Conservation (phyloP, 2,888 invertebrate genomes). For the Caenorhabditis panamensis region DNA sequence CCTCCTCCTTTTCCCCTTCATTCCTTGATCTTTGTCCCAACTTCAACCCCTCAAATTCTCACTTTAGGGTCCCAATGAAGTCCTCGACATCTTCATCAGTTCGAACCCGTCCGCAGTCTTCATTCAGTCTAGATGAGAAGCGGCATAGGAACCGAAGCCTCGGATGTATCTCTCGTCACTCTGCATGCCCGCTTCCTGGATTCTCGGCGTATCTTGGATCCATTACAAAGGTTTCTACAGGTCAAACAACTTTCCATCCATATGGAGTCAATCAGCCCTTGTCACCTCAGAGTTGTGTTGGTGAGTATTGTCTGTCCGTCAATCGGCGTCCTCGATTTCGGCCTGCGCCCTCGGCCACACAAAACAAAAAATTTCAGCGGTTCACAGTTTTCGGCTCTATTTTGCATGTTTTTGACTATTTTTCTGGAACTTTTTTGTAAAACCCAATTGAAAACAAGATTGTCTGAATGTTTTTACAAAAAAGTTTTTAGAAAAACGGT, state of each 20-base stretch:
- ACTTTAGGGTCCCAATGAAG: neutral
- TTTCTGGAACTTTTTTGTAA: no score
- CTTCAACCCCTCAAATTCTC: neutral
- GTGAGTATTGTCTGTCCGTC: conserved; percentile 9
- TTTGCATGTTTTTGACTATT: no score
- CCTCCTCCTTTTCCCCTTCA: no score
- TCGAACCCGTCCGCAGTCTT: conserved; percentile 36
- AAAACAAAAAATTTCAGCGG: no score
- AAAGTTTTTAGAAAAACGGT: no score
- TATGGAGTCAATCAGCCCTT: conserved; percentile 48
- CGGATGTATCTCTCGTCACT: conserved; percentile 49
- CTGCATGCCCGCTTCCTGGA: conserved; percentile 50
- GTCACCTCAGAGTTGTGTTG: conserved; percentile 52
- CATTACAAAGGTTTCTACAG: conserved; percentile 34
- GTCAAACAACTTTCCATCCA: conserved; percentile 59
- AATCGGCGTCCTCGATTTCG: no score
- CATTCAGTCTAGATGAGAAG: conserved; percentile 49
- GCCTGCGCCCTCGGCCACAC: no score
- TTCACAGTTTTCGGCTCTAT: no score
- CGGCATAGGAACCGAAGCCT: conserved; percentile 55
- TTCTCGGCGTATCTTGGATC: conserved; percentile 56
- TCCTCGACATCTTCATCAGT: conserved; percentile 21
- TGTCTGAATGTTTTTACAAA: no score
- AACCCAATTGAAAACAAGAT: no score
- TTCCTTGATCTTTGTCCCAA: no score